phyloP scores from a whole-genome alignment of 2,113 vertebrate genomes.

The Sinosuthora webbiana region DNA sequence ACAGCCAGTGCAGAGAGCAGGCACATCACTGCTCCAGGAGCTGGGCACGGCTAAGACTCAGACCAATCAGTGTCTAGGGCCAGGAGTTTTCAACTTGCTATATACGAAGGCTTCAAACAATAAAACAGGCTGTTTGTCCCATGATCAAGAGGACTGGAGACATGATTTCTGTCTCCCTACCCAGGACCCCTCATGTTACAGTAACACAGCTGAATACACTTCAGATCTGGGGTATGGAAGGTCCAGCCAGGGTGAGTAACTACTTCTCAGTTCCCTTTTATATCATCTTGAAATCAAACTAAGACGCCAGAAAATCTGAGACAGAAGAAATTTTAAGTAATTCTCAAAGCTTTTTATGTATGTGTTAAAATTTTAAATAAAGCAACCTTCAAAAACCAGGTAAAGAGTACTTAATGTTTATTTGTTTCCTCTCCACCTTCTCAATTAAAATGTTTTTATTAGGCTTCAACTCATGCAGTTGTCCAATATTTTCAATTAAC shows the following conservation, averaged over 20 bases:
- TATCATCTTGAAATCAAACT: neutral
- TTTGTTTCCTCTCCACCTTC: neutral
- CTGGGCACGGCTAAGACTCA: neutral
- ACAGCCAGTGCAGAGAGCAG: neutral
- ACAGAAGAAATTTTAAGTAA: neutral
- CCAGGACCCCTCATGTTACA: neutral
- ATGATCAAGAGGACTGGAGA: neutral
- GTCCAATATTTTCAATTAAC: neutral
- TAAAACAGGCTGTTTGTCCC: neutral
- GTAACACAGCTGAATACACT: neutral
- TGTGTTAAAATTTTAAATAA: neutral
- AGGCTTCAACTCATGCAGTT: neutral
- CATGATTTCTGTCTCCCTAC: neutral
- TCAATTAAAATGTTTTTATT: neutral
- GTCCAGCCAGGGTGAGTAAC: neutral
- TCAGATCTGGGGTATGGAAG: neutral
- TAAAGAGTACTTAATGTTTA: neutral
- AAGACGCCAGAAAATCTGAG: neutral
- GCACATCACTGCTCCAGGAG: neutral
- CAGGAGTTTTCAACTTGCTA: neutral
- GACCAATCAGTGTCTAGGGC: neutral
- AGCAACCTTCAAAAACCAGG: neutral
- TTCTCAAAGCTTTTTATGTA: neutral
- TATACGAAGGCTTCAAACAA: too few species aligned
- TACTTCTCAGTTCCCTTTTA: neutral